Evolutionary conservation across 1,140 invertebrate species (phyloP).

Genomic region (Geopemphigus sp.): DNA sequence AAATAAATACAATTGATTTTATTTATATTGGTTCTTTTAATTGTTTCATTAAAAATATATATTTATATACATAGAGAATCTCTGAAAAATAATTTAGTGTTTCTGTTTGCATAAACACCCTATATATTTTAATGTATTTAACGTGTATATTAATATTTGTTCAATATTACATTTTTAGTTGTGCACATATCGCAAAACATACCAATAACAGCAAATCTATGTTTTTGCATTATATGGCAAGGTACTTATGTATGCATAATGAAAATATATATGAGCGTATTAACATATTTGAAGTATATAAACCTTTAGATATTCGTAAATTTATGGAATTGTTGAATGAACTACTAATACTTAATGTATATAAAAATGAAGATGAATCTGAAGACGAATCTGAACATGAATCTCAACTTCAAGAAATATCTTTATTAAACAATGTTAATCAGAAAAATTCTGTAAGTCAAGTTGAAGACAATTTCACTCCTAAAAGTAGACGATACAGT

Average conservation of each 20-base stretch:
- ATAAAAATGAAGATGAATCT: conserved; percentile 32
- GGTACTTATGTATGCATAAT: conserved; percentile 36
- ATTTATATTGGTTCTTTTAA: too few relatives aligned
- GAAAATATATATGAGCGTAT: conserved; percentile 35
- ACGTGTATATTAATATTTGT: conserved; percentile 12
- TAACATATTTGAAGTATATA: conserved; percentile 17
- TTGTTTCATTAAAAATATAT: too few relatives aligned
- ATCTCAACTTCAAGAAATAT: not conserved
- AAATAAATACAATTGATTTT: too few relatives aligned
- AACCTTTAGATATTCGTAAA: conserved; percentile 24
- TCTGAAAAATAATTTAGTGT: too few relatives aligned
- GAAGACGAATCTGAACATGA: conserved; percentile 26
- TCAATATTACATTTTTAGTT: conserved; percentile 5
- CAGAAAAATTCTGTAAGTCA: not conserved
- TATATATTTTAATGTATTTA: not conserved
- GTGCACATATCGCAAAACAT: conserved; percentile 38
- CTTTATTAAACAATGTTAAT: not conserved
- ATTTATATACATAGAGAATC: too few relatives aligned
- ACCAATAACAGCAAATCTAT: conserved; percentile 38
- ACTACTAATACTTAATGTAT: conserved; percentile 41
- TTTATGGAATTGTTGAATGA: conserved; percentile 33
- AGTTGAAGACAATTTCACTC: conserved; percentile 8
- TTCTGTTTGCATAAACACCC: too few relatives aligned
- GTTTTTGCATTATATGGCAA: conserved; percentile 48
- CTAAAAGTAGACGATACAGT: conserved; percentile 30